phyloP scores from a whole-genome alignment of 2,113 vertebrate species.

The Hippocampus comes region DNA sequence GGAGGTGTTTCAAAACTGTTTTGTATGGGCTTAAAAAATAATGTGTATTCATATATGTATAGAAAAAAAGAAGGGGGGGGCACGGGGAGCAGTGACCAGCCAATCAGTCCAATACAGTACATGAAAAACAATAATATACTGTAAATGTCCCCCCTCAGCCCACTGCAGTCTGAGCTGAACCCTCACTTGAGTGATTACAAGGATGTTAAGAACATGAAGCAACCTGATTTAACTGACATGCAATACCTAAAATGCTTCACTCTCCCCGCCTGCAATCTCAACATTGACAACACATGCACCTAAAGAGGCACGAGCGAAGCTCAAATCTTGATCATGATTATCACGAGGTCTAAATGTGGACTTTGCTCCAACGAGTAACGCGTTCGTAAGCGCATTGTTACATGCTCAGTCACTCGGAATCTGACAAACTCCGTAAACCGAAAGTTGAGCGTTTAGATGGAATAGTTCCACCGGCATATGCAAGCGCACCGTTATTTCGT shows the following conservation, averaged over 20 bases:
- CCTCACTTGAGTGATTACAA: not conserved
- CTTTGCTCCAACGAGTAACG: not conserved
- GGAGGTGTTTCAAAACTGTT: slow-evolving; percentile 2
- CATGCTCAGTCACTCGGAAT: not conserved
- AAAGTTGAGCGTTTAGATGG: not conserved
- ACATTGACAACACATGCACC: not conserved
- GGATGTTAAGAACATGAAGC: not conserved
- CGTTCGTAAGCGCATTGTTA: slow-evolving; percentile 7
- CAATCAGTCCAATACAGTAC: not conserved
- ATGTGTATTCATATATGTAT: not conserved
- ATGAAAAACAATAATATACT: slow-evolving; percentile 21
- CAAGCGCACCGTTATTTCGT: not conserved
- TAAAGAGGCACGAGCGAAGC: slow-evolving; percentile 23
- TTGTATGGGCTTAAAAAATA: not conserved
- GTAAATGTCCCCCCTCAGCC: not conserved
- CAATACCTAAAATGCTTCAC: slow-evolving; percentile 11
- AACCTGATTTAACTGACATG: slow-evolving; percentile 20
- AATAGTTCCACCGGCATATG: not conserved
- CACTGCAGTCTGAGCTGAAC: not conserved
- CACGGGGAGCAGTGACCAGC: not conserved
- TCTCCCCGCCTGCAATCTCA: slow-evolving; percentile 11
- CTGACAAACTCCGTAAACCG: not conserved
- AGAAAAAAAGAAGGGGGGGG: not conserved
- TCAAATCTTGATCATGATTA: not conserved
- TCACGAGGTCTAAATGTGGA: not conserved